phyloP scores from a whole-genome alignment of 1,140 invertebrate genomes.

The Hycleus cichorii region DNA sequence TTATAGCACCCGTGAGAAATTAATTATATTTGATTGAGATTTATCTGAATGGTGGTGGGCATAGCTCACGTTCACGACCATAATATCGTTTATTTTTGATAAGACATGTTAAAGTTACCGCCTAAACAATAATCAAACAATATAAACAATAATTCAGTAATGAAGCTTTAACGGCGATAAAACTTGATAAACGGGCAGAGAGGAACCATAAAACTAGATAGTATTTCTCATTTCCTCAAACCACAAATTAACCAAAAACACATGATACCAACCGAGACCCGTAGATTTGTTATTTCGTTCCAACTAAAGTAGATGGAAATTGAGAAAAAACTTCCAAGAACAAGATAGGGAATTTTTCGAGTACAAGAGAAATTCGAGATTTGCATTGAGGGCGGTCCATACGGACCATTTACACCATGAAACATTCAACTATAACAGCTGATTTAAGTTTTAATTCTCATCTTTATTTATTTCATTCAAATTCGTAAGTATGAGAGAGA shows the following conservation, averaged over 20 bases:
- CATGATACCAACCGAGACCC: constrained; percentile 19
- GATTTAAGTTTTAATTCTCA: background rate
- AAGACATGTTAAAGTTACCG: background rate
- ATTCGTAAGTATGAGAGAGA: background rate
- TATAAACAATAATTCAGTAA: background rate
- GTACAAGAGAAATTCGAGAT: constrained; percentile 2
- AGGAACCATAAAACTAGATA: background rate
- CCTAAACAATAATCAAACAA: background rate
- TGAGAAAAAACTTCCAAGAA: background rate
- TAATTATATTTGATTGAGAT: constrained; percentile 38
- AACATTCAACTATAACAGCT: constrained; percentile 7
- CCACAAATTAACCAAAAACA: constrained; percentile 29
- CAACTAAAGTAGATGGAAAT: background rate
- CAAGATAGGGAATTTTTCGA: background rate
- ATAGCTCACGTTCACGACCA: constrained; percentile 19
- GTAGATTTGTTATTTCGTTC: background rate
- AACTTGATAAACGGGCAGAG: background rate
- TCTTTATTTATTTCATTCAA: background rate
- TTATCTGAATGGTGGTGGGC: constrained; percentile 22
- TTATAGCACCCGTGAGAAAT: constrained; percentile 36
- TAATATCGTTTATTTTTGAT: background rate
- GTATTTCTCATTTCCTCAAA: constrained; percentile 26
- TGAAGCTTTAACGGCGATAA: background rate
- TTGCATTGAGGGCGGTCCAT: constrained; percentile 18
- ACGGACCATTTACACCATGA: constrained; percentile 21